Base-by-base conservation (phyloP, 2,888 invertebrate genomes). In the Rhingia rostrata region DNA sequence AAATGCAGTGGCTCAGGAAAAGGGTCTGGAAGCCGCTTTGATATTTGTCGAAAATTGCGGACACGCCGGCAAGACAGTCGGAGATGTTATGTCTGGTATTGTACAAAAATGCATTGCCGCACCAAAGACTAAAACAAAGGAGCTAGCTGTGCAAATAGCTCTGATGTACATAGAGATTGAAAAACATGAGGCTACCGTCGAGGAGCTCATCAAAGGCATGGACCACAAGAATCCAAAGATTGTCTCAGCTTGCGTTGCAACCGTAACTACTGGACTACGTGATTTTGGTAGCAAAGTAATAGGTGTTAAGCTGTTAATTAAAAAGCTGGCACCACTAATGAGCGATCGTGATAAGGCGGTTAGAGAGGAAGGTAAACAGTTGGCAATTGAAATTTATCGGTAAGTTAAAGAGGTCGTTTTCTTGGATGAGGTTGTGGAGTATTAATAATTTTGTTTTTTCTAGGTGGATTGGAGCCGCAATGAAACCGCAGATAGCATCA, bases 151-250 rank as follows among this genome's bases (percentile, higher is more conserved):
- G 75, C 98, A 98, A 92, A 94, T 99, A 83, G 95, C 95, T 4
- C 92, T 99, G 78, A 97, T 98, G 97, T 98, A 96, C 90, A 94
- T 99, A 87, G 99, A 99, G 93, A 97, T 98, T 88, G 99, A 99
- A 89, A 98, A 98, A 90, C 96, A 96, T 82, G 99, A 99, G 86
- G 92, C 94, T 9, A 97, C 97, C 0, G 93, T 95, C 87, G 99
- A 99, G 87, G 98, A 98, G 91, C 92, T 99, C 2, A 92, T 98
- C 22, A 98, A 98, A 92, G 99, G 99, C 41, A 95, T 97, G 92
- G 96, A 97, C 53, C 97, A 97, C 88, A 99, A 99, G 91, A 98
- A 98, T 91, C 99, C 99, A 0, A 99, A 98, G 92, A 97, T 98
- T 80, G 96, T 98, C 0, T 93, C 96, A 0, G 98, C 96, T 0